Evolutionary conservation across 2,797 vertebrate genomes (phyloP).

Genomic region (Anniella stebbinsi): DNA sequence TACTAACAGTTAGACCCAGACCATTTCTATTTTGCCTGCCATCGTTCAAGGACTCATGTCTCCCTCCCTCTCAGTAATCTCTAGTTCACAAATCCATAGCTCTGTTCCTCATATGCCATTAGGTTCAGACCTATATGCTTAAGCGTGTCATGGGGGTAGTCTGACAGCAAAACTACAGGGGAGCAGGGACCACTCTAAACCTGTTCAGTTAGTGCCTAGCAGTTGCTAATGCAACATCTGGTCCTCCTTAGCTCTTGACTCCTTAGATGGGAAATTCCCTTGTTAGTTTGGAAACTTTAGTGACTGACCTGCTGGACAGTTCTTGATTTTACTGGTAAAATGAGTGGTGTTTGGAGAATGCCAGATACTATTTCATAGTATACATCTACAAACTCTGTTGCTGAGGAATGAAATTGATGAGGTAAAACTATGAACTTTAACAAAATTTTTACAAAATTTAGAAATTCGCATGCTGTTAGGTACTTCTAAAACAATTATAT

Average conservation of each 20-base stretch:
- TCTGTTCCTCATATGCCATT: not conserved
- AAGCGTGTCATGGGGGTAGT: not conserved
- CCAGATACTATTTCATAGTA: not conserved
- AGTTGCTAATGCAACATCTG: not conserved
- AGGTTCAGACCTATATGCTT: not conserved
- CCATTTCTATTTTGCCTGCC: not conserved
- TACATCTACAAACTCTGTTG: not conserved
- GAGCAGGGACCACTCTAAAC: not conserved
- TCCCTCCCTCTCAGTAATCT: not conserved
- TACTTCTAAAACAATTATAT: slow-evolving; percentile 1
- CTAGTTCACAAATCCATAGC: not conserved
- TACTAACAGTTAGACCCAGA: not conserved
- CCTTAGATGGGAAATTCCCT: not conserved
- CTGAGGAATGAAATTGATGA: not conserved
- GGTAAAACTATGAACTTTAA: not conserved
- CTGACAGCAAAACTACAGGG: not conserved
- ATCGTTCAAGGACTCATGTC: not conserved
- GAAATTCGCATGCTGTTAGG: not conserved
- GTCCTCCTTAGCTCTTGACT: not conserved
- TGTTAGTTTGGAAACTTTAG: not conserved
- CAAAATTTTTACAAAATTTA: not conserved
- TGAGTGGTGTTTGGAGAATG: not conserved
- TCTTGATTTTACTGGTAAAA: not conserved
- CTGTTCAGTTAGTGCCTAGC: not conserved
- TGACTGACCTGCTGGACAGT: not conserved